A percentile compares a stretch with the other conserved stretches of the same genome.
These are phyloP conservation scores for Coleophora flavipennella DNA, from an alignment of 2,888 invertebrate species.

Conservation along the genomic window DNA sequence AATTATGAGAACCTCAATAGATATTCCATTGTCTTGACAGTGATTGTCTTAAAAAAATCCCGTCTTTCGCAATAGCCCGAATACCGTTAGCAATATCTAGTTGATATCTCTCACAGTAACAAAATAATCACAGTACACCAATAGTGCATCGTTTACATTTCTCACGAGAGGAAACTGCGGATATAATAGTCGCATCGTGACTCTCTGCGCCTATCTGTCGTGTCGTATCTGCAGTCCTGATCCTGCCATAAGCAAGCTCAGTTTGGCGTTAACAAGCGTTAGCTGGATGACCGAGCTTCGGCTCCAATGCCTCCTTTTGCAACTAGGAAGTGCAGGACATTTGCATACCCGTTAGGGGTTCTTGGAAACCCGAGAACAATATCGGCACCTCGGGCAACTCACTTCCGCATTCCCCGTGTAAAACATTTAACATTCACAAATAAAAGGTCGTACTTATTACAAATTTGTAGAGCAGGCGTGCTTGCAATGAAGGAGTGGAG, in stretches of 20 bases:
- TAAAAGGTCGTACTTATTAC: too few relatives aligned
- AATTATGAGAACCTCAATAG: too few relatives aligned
- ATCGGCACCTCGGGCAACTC: constrained; percentile 31
- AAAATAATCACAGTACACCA: constrained; percentile 14
- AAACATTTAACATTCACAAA: constrained; percentile 10
- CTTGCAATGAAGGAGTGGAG: constrained; percentile 6
- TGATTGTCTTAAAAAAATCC: too few relatives aligned
- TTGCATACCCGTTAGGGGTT: constrained; percentile 58
- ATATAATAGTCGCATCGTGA: constrained; percentile 51
- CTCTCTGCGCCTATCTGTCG: constrained; percentile 50
- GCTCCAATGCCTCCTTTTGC: constrained; percentile 1
- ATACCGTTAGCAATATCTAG: constrained; percentile 4
- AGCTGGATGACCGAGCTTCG: constrained; percentile 1
- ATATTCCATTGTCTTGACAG: background rate
- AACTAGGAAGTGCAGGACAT: constrained; percentile 28
- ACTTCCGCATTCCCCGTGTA: constrained; percentile 33
- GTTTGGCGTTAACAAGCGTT: constrained; percentile 12
- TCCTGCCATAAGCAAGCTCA: constrained; percentile 8
- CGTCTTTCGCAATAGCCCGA: background rate
- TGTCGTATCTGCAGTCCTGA: constrained; percentile 47
- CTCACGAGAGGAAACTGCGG: constrained; percentile 37
- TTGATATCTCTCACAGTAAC: constrained; percentile 3
- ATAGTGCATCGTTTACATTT: constrained; percentile 23
- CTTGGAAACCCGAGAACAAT: constrained; percentile 51
- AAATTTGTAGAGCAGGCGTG: constrained; percentile 16